Conservation (phyloP, 2,113 vertebrate genomes). For the Microcebus lehilahytsara region DNA sequence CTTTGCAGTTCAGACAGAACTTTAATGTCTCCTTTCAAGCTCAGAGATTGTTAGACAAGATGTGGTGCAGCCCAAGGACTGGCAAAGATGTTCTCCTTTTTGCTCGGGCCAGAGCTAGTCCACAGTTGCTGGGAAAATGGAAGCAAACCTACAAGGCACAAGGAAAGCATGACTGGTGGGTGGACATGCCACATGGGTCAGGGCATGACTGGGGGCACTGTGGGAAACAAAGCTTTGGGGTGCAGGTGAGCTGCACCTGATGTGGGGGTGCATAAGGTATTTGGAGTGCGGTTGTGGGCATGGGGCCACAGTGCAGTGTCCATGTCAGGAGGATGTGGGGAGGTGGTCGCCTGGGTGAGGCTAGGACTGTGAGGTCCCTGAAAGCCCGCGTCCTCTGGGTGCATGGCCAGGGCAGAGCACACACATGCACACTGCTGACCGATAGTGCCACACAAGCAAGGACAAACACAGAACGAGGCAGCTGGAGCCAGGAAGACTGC, state of each 20-base stretch:
- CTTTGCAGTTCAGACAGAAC: too few species aligned
- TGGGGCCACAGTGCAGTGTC: too few species aligned
- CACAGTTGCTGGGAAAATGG: not conserved
- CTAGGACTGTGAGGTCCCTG: not conserved
- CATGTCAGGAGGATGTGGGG: not conserved
- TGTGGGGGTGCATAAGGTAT: too few species aligned
- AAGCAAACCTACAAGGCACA: not conserved
- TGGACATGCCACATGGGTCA: not conserved
- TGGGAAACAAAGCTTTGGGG: not conserved
- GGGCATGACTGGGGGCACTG: not conserved
- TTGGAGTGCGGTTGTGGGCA: not conserved
- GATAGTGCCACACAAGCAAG: not conserved
- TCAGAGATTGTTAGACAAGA: not conserved
- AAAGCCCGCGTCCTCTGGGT: not conserved
- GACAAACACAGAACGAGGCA: fast-evolving
- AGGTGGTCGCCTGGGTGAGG: not conserved
- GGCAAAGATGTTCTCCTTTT: not conserved
- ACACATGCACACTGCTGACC: not conserved
- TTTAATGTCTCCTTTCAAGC: too few species aligned
- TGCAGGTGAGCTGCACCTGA: not conserved
- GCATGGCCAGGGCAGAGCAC: not conserved
- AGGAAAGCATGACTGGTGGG: not conserved
- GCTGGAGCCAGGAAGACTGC: not conserved
- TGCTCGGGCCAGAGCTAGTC: not conserved
- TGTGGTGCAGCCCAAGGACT: too few species aligned